These are phyloP conservation scores for Ormyrus pomaceus DNA, from an alignment of 2,888 invertebrate genomes.

Conservation along the genomic window DNA sequence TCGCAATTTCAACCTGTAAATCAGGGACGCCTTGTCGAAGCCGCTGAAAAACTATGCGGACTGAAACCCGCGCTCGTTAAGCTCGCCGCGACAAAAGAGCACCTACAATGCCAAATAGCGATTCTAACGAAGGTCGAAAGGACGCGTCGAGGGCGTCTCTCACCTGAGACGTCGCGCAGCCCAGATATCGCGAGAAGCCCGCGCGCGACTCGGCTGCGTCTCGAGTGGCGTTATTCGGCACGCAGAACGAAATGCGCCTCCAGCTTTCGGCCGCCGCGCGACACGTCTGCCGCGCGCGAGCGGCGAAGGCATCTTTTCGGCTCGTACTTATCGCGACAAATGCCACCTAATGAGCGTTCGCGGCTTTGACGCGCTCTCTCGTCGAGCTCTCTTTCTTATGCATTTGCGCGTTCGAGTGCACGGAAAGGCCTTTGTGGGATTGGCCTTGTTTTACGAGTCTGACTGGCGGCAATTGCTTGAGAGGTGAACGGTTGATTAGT, in stretches of 20 bases:
- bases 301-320: background rate
- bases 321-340: slow-evolving; percentile 30
- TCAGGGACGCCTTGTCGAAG: no score
- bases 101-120: no score
- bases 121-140: no score
- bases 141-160: no score
- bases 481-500: background rate
- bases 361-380: slow-evolving; percentile 9
- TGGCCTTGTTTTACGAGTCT: background rate
- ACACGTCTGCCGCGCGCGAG: background rate
- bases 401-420: background rate
- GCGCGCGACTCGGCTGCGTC: background rate
- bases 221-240: background rate
- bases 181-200: background rate
- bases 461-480: background rate
- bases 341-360: slow-evolving; percentile 39
- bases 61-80: no score
- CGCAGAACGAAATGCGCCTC: no score
- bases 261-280: background rate
- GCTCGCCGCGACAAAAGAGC: no score
- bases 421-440: background rate
- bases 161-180: background rate
- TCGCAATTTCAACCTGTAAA: no score
- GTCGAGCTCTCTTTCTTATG: slow-evolving; percentile 53
- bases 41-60: no score